Evolutionary conservation across 2,113 vertebrate species (phyloP), one percentile per base, ranked within the genome.

Genomic region (Neopipo cinnamomea): DNA sequence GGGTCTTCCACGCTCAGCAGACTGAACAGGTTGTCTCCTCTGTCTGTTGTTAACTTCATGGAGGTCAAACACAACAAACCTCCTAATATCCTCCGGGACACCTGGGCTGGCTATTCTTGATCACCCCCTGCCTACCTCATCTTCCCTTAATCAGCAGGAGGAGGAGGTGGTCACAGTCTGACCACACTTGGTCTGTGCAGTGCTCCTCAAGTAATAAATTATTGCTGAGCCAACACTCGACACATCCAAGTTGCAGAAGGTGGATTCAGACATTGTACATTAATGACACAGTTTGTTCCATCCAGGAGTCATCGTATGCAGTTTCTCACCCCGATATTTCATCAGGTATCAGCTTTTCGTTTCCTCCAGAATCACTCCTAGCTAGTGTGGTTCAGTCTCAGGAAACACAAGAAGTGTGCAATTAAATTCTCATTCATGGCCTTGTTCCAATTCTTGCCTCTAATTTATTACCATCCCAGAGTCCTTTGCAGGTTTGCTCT

Each of bases 221-320:
- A 18, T 1, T 50, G 59, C 88, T 63, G 63, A 44, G 35, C 41
- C 63, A 22, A 12, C 11, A 2, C 25, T 53, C 6, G 1, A 22
- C 79, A 14, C n/a, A 6, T 8, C 44, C 82, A 11, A 23, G 75
- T 11, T 56, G 46, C 59, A 33, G 30, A 10, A 30, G 14, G 47
- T 10, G 55, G 30, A 7, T 44, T 56, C 71, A 28, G 58, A 18
- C 33, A 0, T 5, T 14, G 13, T 6, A 2, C n/a, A 0, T 6
- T 37, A 12, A 7, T 12, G 58, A n/a, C 28, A 1, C 37, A 2
- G 18, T 24, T 55, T 55, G 37, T 9, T 44, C 44, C 21, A 7
- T 2, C 44, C 25, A 24, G 58, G n/a, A 7, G 77, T 85, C 66
- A 0, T 3, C 3, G 0, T 0, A 6, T 0, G 0, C 35, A 5